Percentiles rank a stretch among this genome's conserved stretches.
Evolutionary conservation across 1,140 invertebrate genomes (phyloP).

Genomic region (Anoplolepis gracilipes): DNA sequence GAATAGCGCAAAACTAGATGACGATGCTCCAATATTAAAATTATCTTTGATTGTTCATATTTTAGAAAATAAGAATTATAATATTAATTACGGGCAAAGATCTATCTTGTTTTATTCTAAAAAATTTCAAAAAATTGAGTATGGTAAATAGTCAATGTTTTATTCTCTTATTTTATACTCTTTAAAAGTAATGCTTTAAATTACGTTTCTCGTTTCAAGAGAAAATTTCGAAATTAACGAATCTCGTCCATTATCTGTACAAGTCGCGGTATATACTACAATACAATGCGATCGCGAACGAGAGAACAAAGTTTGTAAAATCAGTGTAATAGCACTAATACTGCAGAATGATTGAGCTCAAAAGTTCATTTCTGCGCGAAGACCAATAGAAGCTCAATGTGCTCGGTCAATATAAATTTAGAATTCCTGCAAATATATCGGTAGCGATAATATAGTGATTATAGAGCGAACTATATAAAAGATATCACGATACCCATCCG

Average conservation of each 20-base stretch:
- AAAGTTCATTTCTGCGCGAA: neutral
- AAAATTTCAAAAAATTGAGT: neutral
- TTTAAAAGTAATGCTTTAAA: neutral
- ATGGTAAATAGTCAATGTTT: neutral
- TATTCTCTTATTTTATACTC: neutral
- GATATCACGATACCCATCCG: constrained; percentile 27
- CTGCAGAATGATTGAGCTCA: neutral
- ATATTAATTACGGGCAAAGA: neutral
- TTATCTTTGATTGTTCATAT: neutral
- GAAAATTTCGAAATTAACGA: neutral
- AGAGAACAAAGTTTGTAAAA: constrained; percentile 34
- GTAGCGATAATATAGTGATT: constrained; percentile 29
- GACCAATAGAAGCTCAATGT: neutral
- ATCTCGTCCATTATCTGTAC: neutral
- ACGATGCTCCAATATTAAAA: neutral
- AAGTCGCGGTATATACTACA: neutral
- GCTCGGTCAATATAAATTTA: constrained; percentile 10
- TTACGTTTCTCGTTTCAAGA: neutral
- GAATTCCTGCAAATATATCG: neutral
- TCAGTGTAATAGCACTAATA: constrained; percentile 34
- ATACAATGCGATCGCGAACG: neutral
- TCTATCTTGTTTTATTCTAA: no score
- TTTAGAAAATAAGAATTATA: neutral
- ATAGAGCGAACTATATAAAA: neutral
- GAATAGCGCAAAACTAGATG: constrained; percentile 67